Evolutionary conservation across 2,113 vertebrate genomes (phyloP).

Genomic region (Urocynchramus pylzowi): DNA sequence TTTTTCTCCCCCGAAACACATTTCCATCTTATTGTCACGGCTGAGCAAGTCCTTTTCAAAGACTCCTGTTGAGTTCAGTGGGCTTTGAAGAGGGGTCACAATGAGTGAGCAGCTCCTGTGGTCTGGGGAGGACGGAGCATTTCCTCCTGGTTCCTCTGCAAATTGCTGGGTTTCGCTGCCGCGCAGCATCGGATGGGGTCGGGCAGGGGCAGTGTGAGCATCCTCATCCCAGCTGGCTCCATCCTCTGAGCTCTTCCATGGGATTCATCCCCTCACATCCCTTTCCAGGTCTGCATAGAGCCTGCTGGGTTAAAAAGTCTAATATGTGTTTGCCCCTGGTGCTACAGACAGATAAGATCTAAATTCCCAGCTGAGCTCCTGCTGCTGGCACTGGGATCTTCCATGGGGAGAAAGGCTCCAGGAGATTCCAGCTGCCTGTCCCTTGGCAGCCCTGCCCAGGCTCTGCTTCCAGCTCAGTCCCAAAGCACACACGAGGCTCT

Average conservation of each 20-base stretch:
- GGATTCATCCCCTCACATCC: not conserved
- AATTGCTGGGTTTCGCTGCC: fast-evolving
- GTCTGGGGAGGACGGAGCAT: not conserved
- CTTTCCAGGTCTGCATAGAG: not conserved
- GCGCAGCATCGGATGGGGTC: fast-evolving
- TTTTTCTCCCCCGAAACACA: not conserved
- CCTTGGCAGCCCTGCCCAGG: not conserved
- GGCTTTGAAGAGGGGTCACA: slow-evolving; percentile 39
- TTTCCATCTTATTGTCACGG: not conserved
- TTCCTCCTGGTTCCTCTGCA: not conserved
- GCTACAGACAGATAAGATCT: not conserved
- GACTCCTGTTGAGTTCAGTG: not conserved
- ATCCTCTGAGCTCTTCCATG: not conserved
- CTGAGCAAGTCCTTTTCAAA: not conserved
- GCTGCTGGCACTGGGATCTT: not conserved
- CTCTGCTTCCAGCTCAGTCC: not conserved
- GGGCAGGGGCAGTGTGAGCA: not conserved
- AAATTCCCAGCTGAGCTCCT: not conserved
- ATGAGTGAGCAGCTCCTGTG: slow-evolving; percentile 11
- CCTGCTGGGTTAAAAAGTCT: not conserved
- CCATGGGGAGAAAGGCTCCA: not conserved
- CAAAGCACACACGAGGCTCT: not conserved
- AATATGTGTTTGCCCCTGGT: not conserved
- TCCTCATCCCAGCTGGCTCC: not conserved
- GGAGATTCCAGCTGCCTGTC: not conserved